phyloP scores from a whole-genome alignment of 2,113 vertebrate species.

The Megatriorchis doriae region DNA sequence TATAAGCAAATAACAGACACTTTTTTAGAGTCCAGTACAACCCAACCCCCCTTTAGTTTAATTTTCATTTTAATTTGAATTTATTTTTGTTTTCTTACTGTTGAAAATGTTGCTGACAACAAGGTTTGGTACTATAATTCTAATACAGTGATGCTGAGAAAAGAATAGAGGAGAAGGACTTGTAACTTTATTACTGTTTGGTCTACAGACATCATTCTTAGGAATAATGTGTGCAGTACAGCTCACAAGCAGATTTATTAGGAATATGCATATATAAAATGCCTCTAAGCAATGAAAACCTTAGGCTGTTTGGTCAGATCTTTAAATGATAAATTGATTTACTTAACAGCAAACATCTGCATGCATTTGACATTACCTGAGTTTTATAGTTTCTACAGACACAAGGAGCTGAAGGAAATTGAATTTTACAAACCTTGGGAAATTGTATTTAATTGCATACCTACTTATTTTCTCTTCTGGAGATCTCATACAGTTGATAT shows the following conservation, averaged over 20 bases:
- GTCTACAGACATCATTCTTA: not conserved
- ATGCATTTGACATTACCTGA: not conserved
- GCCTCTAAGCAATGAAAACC: not conserved
- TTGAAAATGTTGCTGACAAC: not conserved
- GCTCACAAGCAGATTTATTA: not conserved
- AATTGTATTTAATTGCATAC: constrained; percentile 27
- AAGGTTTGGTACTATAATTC: not conserved
- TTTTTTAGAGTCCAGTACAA: not conserved
- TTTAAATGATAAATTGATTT: constrained; percentile 33
- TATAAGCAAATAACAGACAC: not conserved
- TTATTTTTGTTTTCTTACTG: not conserved
- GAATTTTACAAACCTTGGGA: not conserved
- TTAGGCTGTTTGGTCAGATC: not conserved
- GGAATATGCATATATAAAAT: not conserved
- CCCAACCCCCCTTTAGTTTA: not conserved
- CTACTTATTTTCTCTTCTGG: constrained; percentile 7
- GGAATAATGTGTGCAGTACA: not conserved
- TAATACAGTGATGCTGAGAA: not conserved
- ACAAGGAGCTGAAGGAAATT: not conserved
- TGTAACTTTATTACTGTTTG: not conserved
- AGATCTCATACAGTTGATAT: not conserved
- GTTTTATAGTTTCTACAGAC: not conserved
- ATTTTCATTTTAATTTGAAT: not conserved
- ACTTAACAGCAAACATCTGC: constrained; percentile 6
- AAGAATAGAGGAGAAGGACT: not conserved